Percentiles rank a stretch among this genome's conserved stretches.
These are phyloP conservation scores for Eubasilissa splendida DNA, from an alignment of 2,888 invertebrate genomes.

Conservation along the genomic window DNA sequence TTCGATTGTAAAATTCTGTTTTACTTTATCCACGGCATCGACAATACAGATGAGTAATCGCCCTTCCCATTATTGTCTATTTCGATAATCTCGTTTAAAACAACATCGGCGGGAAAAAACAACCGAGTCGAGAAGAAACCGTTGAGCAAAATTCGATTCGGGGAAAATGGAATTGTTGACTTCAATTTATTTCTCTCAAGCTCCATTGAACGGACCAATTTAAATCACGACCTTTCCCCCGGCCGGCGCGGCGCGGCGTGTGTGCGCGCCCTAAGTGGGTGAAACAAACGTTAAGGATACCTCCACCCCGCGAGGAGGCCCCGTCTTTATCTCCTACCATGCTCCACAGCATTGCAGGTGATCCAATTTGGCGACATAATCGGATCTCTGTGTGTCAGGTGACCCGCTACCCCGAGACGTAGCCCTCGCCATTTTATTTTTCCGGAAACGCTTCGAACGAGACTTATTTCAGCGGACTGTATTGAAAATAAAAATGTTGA, in stretches of 20 bases:
- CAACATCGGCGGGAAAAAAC: slow-evolving; percentile 29
- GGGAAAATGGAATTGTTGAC: slow-evolving; percentile 54
- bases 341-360: slow-evolving; percentile 71
- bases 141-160: slow-evolving; percentile 45
- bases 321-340: slow-evolving; percentile 64
- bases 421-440: slow-evolving; percentile 5
- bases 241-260: slow-evolving; percentile 28
- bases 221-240: slow-evolving; percentile 54
- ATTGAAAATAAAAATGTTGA: slow-evolving; percentile 4
- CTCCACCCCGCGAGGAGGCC: background rate
- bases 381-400: slow-evolving; percentile 64
- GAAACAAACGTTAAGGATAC: slow-evolving; percentile 52
- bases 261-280: slow-evolving; percentile 47
- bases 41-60: background rate
- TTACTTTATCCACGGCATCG: too few species aligned
- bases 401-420: slow-evolving; percentile 24
- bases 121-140: slow-evolving; percentile 1
- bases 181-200: slow-evolving; percentile 55
- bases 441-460: background rate
- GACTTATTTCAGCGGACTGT: slow-evolving; percentile 11
- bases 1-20: too few species aligned
- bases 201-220: slow-evolving; percentile 56
- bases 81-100: slow-evolving; percentile 34
- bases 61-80: slow-evolving; percentile 24
- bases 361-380: slow-evolving; percentile 75